Conservation (phyloP, 92 coral and sea anemone genomes). For the Porites evermanni region DNA sequence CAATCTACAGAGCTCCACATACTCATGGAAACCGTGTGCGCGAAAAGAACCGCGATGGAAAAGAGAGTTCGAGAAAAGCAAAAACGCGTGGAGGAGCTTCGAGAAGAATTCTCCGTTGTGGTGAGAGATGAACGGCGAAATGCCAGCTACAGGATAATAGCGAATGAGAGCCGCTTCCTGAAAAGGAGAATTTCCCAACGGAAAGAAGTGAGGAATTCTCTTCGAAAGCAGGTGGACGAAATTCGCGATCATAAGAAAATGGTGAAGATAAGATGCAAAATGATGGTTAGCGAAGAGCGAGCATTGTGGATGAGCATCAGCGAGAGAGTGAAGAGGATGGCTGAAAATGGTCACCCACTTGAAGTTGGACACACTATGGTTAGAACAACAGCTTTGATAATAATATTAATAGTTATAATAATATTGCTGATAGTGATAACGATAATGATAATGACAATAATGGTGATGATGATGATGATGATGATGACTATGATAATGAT, state of each 20-base stretch:
- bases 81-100: neutral
- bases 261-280: neutral
- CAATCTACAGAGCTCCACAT: constrained; percentile 6
- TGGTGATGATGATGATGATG: too few relatives aligned
- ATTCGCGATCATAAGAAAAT: neutral
- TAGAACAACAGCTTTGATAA: neutral
- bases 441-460: too few relatives aligned
- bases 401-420: too few relatives aligned
- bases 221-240: neutral
- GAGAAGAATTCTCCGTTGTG: neutral
- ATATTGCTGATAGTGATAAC: too few relatives aligned
- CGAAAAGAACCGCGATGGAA: neutral
- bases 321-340: constrained; percentile 19
- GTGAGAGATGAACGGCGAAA: constrained; percentile 4
- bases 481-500: too few relatives aligned
- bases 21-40: constrained; percentile 7
- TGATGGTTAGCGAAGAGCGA: neutral
- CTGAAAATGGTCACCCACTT: constrained; percentile 3
- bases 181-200: neutral
- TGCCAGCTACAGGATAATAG: neutral
- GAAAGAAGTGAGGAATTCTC: neutral
- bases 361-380: neutral
- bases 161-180: constrained; percentile 12
- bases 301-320: constrained; percentile 9
- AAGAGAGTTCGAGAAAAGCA: neutral